These are phyloP conservation scores for Lepidocolaptes lacrymiger DNA, from an alignment of 2,797 vertebrate species.

Conservation along the genomic window DNA sequence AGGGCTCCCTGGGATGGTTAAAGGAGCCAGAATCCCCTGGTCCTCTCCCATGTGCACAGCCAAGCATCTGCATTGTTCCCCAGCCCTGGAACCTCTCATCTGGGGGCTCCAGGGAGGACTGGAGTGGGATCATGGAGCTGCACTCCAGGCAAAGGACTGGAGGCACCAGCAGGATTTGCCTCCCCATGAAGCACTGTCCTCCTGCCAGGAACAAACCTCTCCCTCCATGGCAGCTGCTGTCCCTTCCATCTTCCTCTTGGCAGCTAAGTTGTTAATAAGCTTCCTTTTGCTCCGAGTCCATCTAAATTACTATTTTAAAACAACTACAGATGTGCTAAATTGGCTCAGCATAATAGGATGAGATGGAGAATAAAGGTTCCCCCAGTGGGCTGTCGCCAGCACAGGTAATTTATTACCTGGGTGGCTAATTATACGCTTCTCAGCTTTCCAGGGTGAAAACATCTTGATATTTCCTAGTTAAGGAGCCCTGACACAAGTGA, in stretches of 20 bases:
- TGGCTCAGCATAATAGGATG: slow-evolving; percentile 72
- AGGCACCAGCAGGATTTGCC: neutral
- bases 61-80: neutral
- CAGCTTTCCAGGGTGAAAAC: slow-evolving; percentile 67
- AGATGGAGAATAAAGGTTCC: slow-evolving; percentile 67
- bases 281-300: slow-evolving; percentile 54
- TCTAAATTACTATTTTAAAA: slow-evolving; percentile 70
- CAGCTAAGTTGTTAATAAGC: slow-evolving; percentile 68
- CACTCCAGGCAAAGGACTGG: neutral
- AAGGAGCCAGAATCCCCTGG: neutral
- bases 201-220: neutral
- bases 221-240: neutral
- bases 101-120: neutral
- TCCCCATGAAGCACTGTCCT: neutral
- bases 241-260: slow-evolving; percentile 47
- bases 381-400: slow-evolving; percentile 59
- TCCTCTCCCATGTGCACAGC: neutral
- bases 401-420: slow-evolving; percentile 72
- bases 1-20: neutral
- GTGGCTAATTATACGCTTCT: slow-evolving; percentile 66
- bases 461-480: slow-evolving; percentile 69
- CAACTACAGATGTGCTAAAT: slow-evolving; percentile 72
- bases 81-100: neutral
- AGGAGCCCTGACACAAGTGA: slow-evolving; percentile 59
- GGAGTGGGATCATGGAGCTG: neutral